These are phyloP conservation scores for Echeneis naucrates DNA, from an alignment of 2,797 vertebrate genomes.

Conservation along the genomic window DNA sequence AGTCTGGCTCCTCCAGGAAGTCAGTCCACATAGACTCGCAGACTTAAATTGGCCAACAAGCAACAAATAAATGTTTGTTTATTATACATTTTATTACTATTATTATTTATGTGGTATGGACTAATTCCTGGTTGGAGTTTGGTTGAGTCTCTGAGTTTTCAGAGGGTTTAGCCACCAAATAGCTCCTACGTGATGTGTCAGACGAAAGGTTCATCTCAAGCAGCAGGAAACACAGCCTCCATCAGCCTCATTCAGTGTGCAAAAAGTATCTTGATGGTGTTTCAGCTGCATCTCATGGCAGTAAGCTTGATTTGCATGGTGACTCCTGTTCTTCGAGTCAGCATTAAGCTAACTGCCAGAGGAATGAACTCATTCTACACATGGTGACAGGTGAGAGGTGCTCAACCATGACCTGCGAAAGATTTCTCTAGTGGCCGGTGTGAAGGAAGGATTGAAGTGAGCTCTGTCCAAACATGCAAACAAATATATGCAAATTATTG, in stretches of 20 bases:
- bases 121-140: background rate
- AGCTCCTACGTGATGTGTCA: background rate
- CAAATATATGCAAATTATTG: slow-evolving; percentile 31
- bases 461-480: slow-evolving; percentile 22
- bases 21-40: too few relatives aligned
- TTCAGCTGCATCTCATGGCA: slow-evolving; percentile 18
- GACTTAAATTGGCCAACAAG: too few relatives aligned
- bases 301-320: slow-evolving; percentile 16
- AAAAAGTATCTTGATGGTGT: slow-evolving; percentile 26
- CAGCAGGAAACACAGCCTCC: background rate
- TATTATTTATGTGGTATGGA: too few relatives aligned
- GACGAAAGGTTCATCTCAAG: background rate
- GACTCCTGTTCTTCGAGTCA: slow-evolving; percentile 50
- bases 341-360: slow-evolving; percentile 73
- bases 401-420: slow-evolving; percentile 74
- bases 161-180: too few relatives aligned
- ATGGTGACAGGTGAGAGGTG: slow-evolving; percentile 84
- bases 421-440: slow-evolving; percentile 75
- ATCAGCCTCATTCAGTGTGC: background rate
- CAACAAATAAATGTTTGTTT: too few relatives aligned
- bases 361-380: slow-evolving; percentile 76
- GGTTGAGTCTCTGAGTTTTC: background rate
- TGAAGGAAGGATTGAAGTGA: slow-evolving; percentile 34
- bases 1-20: too few relatives aligned
- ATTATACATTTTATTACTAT: too few relatives aligned